Percentiles rank a stretch among this genome's conserved stretches.
Evolutionary conservation across 2,113 vertebrate species (phyloP).

Genomic region (Coptodon bakossiorum): DNA sequence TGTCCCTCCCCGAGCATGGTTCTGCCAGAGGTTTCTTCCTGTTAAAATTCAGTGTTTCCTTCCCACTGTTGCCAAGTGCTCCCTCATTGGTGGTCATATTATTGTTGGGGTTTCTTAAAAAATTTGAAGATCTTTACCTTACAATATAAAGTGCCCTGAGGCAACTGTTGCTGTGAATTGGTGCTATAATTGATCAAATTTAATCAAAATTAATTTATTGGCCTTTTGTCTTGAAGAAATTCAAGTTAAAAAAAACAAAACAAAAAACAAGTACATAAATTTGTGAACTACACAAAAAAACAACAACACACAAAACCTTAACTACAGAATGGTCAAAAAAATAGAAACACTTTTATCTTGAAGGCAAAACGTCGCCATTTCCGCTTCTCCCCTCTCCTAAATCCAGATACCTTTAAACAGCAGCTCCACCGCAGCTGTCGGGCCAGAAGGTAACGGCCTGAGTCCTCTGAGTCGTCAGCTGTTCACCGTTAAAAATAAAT

Average conservation of each 20-base stretch:
- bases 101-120: background rate
- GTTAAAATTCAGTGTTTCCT: background rate
- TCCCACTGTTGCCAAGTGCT: background rate
- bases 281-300: background rate
- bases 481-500: conserved; percentile 75
- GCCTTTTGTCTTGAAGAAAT: background rate
- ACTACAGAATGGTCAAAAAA: background rate
- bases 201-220: background rate
- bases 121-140: rapidly evolving
- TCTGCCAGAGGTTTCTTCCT: background rate
- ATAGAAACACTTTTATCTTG: conserved; percentile 28
- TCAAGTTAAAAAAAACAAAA: rapidly evolving
- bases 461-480: conserved; percentile 64
- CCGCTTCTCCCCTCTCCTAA: background rate
- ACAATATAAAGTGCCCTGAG: background rate
- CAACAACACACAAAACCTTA: background rate
- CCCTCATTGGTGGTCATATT: background rate
- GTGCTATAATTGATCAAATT: background rate
- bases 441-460: conserved; percentile 65
- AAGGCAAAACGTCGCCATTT: background rate
- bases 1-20: background rate
- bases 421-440: conserved; percentile 55
- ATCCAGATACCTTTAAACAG: background rate
- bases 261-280: background rate
- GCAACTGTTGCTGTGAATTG: background rate